Evolutionary conservation across 2,797 vertebrate species (phyloP).

Genomic region (Otolemur crassicaudatus): DNA sequence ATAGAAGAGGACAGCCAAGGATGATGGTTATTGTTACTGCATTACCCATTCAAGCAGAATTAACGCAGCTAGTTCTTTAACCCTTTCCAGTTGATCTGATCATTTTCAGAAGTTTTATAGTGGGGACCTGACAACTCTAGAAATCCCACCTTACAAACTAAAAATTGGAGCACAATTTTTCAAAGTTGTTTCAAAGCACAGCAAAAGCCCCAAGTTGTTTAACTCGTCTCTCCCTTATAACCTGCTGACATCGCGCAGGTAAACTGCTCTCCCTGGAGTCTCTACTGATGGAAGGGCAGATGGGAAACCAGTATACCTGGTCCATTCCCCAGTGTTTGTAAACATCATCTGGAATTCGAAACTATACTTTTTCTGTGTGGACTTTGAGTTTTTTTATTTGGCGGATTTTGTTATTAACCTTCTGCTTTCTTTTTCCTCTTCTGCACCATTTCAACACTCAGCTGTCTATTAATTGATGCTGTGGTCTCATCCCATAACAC

Average conservation of each 20-base stretch:
- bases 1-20: not conserved
- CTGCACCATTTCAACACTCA: not conserved
- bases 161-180: not conserved
- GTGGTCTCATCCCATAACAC: not conserved
- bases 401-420: not conserved
- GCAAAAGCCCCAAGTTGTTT: not conserved
- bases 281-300: not conserved
- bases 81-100: not conserved
- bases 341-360: not conserved
- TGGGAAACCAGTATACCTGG: not conserved
- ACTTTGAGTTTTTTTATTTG: conserved; percentile 8
- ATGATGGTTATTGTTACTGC: not conserved
- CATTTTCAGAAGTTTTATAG: conserved; percentile 16
- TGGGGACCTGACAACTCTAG: not conserved
- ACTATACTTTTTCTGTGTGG: not conserved
- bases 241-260: not conserved
- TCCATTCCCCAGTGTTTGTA: not conserved
- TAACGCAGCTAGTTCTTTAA: conserved; percentile 38
- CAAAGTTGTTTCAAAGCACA: conserved; percentile 35
- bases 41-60: conserved; percentile 17
- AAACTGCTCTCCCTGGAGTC: conserved; percentile 46
- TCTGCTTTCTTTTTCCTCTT: not conserved
- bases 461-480: not conserved
- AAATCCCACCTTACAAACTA: not conserved
- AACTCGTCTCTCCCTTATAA: not conserved